A percentile compares a stretch with the other conserved stretches of the same genome.
Evolutionary conservation across 2,113 vertebrate species (phyloP).

Genomic region (Heptranchias perlo): DNA sequence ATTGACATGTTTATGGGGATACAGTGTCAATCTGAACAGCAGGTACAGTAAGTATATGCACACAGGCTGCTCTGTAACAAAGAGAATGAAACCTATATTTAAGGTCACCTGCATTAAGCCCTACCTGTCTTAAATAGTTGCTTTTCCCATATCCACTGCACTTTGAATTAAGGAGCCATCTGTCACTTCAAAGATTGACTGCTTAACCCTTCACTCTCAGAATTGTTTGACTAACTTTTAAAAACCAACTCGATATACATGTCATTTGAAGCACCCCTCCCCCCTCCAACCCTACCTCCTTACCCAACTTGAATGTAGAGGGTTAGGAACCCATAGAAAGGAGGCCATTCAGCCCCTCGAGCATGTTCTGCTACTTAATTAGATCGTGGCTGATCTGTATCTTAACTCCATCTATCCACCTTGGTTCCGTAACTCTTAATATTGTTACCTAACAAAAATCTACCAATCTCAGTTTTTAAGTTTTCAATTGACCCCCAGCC

Average conservation of each 20-base stretch:
- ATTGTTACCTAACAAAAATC: background rate
- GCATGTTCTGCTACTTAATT: background rate
- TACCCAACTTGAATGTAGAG: background rate
- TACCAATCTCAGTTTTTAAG: background rate
- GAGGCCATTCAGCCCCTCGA: background rate
- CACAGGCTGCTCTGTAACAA: conserved; percentile 15
- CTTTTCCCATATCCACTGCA: background rate
- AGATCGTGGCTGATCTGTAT: background rate
- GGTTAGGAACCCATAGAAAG: background rate
- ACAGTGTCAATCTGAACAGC: background rate
- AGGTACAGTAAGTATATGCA: conserved; percentile 6
- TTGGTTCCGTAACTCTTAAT: too few species aligned
- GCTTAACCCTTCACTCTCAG: background rate
- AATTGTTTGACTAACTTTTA: background rate
- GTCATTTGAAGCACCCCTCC: background rate
- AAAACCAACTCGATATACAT: background rate
- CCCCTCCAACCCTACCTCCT: background rate
- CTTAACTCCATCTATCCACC: background rate
- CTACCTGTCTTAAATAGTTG: background rate
- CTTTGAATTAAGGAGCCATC: background rate
- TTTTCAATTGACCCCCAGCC: background rate
- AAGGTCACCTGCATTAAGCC: conserved; percentile 21
- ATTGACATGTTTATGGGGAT: conserved; percentile 33
- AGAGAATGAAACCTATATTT: conserved; percentile 25
- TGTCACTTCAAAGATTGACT: background rate